phyloP scores from a whole-genome alignment of 2,888 invertebrate species.

The Kryphioiulus occultus region DNA sequence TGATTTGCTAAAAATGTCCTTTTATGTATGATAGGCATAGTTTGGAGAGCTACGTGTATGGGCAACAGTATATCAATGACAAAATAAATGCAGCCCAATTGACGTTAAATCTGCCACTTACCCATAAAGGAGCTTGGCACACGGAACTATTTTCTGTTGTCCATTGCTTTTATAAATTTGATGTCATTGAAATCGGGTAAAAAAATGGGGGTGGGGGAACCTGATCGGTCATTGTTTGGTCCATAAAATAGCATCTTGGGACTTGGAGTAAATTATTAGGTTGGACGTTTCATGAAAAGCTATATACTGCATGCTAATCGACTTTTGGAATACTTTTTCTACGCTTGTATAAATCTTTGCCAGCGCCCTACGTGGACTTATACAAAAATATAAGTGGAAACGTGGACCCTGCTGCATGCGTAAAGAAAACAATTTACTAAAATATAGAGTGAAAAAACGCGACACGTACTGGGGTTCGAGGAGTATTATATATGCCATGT shows the following conservation, averaged over 20 bases:
- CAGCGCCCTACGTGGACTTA: not conserved
- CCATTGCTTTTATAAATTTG: not conserved
- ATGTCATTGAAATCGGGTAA: not conserved
- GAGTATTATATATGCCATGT: not conserved
- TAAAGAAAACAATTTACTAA: not conserved
- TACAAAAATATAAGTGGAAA: not conserved
- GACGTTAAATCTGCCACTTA: not conserved
- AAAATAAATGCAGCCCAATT: not conserved
- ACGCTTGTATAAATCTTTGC: not conserved
- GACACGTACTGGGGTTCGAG: not conserved
- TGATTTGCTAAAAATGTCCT: not conserved
- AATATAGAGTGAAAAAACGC: not conserved
- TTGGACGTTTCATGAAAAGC: not conserved
- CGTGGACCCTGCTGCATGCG: not conserved
- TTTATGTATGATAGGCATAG: not conserved
- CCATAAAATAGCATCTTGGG: slow-evolving; percentile 11
- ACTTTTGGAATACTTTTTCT: not conserved
- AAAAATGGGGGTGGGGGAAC: not conserved
- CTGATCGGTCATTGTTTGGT: not conserved
- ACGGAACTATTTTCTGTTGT: not conserved
- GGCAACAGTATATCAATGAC: not conserved
- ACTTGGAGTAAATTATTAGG: not conserved
- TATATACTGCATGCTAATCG: not conserved
- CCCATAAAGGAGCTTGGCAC: not conserved
- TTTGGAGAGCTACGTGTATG: not conserved